Evolutionary conservation across 2,888 invertebrate genomes (phyloP).

Genomic region (Melieria picta): DNA sequence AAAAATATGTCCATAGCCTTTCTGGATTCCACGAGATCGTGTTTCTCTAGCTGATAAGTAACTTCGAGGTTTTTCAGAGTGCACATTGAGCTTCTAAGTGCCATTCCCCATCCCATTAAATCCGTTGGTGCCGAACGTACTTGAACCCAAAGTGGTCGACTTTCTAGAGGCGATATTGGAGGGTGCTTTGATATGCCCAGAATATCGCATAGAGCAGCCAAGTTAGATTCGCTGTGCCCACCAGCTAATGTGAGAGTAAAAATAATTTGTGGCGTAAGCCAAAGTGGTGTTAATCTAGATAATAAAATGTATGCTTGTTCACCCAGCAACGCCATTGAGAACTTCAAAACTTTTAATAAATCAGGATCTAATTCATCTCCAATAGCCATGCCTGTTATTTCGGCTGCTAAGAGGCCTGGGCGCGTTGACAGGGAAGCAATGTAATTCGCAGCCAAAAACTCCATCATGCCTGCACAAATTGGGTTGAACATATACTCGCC

Average conservation of each 20-base stretch:
- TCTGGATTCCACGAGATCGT: constrained; percentile 55
- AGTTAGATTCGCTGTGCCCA: constrained; percentile 68
- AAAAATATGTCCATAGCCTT: constrained; percentile 68
- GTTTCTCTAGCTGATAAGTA: constrained; percentile 67
- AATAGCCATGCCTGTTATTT: constrained; percentile 61
- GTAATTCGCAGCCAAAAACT: constrained; percentile 70
- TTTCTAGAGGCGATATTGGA: constrained; percentile 62
- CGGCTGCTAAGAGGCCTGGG: constrained; percentile 67
- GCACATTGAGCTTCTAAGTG: constrained; percentile 67
- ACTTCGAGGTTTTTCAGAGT: constrained; percentile 68
- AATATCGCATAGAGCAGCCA: constrained; percentile 68
- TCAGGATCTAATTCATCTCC: constrained; percentile 67
- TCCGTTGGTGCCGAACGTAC: constrained; percentile 67
- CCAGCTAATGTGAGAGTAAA: constrained; percentile 69
- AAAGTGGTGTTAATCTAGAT: constrained; percentile 68
- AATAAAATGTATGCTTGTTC: constrained; percentile 68
- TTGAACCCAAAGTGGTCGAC: constrained; percentile 58
- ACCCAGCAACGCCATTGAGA: constrained; percentile 68
- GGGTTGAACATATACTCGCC: constrained; percentile 66
- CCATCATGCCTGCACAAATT: constrained; percentile 68
- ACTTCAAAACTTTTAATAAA: constrained; percentile 64
- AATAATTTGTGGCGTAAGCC: constrained; percentile 68
- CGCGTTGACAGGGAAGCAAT: constrained; percentile 69
- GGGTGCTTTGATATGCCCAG: constrained; percentile 67
- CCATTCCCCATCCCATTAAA: constrained; percentile 69